Percentiles rank a stretch among this genome's conserved stretches.
Evolutionary conservation across 2,888 invertebrate genomes (phyloP).

Genomic region (Alsophila aescularia): DNA sequence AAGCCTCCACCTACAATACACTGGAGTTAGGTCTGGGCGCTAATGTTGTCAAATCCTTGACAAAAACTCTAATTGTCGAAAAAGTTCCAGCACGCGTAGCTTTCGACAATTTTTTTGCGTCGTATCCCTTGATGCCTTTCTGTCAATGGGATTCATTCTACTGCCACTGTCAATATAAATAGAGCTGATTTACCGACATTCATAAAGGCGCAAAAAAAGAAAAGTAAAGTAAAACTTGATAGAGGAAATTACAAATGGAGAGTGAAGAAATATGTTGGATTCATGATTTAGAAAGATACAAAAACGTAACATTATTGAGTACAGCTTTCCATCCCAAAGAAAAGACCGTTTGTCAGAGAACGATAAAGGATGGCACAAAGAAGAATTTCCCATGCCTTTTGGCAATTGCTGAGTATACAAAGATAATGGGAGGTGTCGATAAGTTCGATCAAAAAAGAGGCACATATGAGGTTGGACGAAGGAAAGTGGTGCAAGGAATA

Average conservation of each 20-base stretch:
- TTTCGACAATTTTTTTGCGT: neutral
- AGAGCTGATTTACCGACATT: constrained; percentile 31
- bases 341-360: constrained; percentile 18
- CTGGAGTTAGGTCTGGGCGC: no score
- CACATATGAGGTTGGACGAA: constrained; percentile 20
- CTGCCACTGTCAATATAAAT: constrained; percentile 26
- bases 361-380: constrained; percentile 16
- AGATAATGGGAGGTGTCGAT: constrained; percentile 29
- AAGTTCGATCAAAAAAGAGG: constrained; percentile 26
- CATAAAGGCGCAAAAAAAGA: constrained; percentile 19
- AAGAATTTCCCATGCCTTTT: constrained; percentile 3
- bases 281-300: constrained; percentile 25
- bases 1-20: no score
- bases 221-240: constrained; percentile 22
- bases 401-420: constrained; percentile 18
- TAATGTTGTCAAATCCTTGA: no score
- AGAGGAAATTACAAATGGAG: constrained; percentile 26
- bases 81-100: no score
- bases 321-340: constrained; percentile 22
- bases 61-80: neutral
- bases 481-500: constrained; percentile 23
- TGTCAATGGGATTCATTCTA: constrained; percentile 26
- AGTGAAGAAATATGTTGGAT: constrained; percentile 22
- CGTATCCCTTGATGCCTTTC: constrained; percentile 7
- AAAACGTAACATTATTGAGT: constrained; percentile 17